Evolutionary conservation across 2,113 vertebrate genomes (phyloP), one percentile per base, ranked within the genome.

Genomic region (Garra rufa): DNA sequence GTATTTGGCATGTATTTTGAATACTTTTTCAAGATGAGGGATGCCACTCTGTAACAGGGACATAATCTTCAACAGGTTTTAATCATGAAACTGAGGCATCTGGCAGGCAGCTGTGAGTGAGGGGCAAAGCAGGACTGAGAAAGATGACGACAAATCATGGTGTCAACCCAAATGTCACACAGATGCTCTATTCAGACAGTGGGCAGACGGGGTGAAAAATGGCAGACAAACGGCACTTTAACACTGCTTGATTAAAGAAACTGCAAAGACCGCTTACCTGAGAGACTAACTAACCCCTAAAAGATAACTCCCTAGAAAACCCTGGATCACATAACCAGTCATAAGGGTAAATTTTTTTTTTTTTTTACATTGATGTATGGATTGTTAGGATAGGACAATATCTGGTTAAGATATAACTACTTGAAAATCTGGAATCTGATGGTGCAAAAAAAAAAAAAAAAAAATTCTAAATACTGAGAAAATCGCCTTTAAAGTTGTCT

Each of bases 91-190:
- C 82, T 26, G 26, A 83, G 67, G 81, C 83, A 87, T 87, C 88
- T 85, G 76, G 41, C 79, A 83, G 69, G 41, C 63, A 83, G 61
- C 83, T 85, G 85, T 7, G 71, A 86, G 21, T 76, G 69, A 52
- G 8, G 83, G 70, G 46, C 26, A 43, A 71, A 73, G 44, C 55
- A 78, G 28, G n/a, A 61, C 28, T 38, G 83, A 84, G 83, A 88
- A 83, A 38, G 48, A 83, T 74, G 76, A 77, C 74, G 57, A 71
- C 87, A 85, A 86, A 67, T 79, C 41, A 34, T 75, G 75, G 79
- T 61, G 79, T 74, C 76, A 67, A 88, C 44, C 30, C 67, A 86
- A 83, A 73, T 80, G 87, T 85, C 79, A 77, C 71, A 81, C 73
- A 69, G 82, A 73, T 30, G 7, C 76, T 84, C 55, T 30, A 84